Base-by-base conservation (phyloP, 2,797 vertebrate genomes). In the Vireo griseus region DNA sequence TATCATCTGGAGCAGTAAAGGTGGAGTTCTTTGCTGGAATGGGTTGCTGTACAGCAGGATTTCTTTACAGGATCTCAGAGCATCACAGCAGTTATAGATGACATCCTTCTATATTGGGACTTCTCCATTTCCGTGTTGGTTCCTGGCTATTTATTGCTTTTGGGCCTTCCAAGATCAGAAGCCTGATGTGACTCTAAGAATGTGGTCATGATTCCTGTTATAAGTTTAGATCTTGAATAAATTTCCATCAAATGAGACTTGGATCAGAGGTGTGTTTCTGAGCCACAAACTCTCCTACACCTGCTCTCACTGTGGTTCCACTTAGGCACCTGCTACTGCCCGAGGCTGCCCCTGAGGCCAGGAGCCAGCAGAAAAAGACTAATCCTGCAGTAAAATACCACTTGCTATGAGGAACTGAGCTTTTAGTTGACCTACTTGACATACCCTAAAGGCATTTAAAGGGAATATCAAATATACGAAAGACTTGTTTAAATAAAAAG, bases 401-500 rank as follows among this genome's bases (percentile, higher is more conserved):
- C 87, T 95, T 2, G 4, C 92, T 81, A 75, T 52, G 79, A 91
- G 85, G 73, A 95, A 92, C 94, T 94, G 82, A 96, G 95, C 82
- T 90, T 87, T 79, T 39, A 73, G 85, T 87, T 95, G 87, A 87
- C 94, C 94, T 95, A 91, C 62, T 88, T 87, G 94, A 91, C 90
- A 88, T 91, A 71, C 62, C 92, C 81, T 95, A 79, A 91, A 86
- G 90, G 92, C 72, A 74, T 44, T 95, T 92, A 90, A 92, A 86
- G 55, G 66, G 72, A 79, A 72, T 87, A 94, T 92, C 75, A 95
- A 93, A 62, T 84, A 47, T 86, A 92, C 6, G 24, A 95, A 94
- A 75, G 68, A 54, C 21, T 91, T 89, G 61, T 42, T 92, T 90
- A 92, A 95, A 84, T 86, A 66, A 85, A 55, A 93, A 80, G 59